phyloP scores from a whole-genome alignment of 2,888 invertebrate genomes.

The Smittia sp. region DNA sequence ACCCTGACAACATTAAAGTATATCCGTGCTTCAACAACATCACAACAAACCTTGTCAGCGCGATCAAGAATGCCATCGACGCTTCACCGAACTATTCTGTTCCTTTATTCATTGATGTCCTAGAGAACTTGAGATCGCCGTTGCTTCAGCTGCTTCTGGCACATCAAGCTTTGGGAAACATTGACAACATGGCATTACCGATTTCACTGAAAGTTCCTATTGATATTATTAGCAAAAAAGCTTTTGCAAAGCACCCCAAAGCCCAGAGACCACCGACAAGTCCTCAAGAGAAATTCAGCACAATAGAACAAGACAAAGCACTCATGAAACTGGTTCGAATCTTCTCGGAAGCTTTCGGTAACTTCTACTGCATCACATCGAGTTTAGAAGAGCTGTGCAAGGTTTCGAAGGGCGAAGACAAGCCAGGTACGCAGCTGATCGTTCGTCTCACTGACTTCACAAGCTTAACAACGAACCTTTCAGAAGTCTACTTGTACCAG shows the following conservation, averaged over 20 bases:
- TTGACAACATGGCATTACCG: not conserved
- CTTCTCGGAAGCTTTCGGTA: not conserved
- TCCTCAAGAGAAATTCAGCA: not conserved
- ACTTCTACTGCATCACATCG: not conserved
- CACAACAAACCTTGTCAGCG: not conserved
- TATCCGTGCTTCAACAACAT: not conserved
- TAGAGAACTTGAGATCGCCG: not conserved
- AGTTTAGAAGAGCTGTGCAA: too few relatives aligned
- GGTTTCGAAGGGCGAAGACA: not conserved
- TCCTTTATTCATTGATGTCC: not conserved
- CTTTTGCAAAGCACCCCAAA: not conserved
- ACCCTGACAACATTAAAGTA: not conserved
- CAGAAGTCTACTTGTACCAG: not conserved
- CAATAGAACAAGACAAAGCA: not conserved
- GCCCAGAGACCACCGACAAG: not conserved
- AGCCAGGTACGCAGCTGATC: not conserved
- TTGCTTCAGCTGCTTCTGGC: not conserved
- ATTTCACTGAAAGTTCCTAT: conserved; percentile 2
- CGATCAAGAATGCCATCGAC: conserved; percentile 14
- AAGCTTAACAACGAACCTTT: not conserved
- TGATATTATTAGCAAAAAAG: not conserved
- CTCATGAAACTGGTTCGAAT: not conserved
- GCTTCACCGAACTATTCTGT: not conserved
- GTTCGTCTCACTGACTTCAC: not conserved
- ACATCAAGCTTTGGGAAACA: not conserved